A percentile compares a stretch with the other conserved stretches of the same genome.
Conservation (phyloP, 1,140 invertebrate species). For the Ips typographus region DNA sequence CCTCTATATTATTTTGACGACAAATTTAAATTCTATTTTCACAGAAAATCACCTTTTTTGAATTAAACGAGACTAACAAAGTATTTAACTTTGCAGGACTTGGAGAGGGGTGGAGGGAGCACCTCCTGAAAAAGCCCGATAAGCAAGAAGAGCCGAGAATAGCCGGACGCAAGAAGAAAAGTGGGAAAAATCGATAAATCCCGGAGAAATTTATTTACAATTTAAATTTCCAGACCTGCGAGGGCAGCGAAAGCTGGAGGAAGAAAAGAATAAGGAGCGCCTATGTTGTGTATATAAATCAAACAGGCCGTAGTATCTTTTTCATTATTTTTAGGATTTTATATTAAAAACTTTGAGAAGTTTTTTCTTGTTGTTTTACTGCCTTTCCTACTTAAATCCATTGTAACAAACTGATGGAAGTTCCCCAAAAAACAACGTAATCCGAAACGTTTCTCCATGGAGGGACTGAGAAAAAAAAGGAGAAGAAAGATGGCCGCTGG, state of each 20-base stretch:
- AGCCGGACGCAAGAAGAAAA: constrained; percentile 11
- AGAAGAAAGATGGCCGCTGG: constrained; percentile 38
- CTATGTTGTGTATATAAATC: background rate
- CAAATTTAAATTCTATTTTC: too few species aligned
- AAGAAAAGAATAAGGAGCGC: constrained; percentile 22
- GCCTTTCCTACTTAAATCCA: too few species aligned
- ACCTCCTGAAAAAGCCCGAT: background rate
- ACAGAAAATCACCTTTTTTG: too few species aligned
- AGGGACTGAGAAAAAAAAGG: constrained; percentile 8
- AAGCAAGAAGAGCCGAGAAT: constrained; percentile 5
- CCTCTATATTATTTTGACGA: too few species aligned
- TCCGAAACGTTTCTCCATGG: constrained; percentile 3
- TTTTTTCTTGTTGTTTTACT: too few species aligned
- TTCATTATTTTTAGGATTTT: too few species aligned
- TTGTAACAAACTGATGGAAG: too few species aligned
- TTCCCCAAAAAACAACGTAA: background rate
- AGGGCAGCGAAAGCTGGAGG: background rate
- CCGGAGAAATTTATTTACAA: constrained; percentile 47
- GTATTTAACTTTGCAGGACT: too few species aligned
- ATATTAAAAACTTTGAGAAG: too few species aligned
- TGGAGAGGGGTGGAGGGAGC: too few species aligned
- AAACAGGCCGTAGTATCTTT: background rate
- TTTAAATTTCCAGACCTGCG: constrained; percentile 41
- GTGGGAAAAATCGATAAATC: constrained; percentile 46
- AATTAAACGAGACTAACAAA: too few species aligned